phyloP scores from a whole-genome alignment of 2,797 vertebrate genomes.

The Ctenochaetus hawaiiensis region DNA sequence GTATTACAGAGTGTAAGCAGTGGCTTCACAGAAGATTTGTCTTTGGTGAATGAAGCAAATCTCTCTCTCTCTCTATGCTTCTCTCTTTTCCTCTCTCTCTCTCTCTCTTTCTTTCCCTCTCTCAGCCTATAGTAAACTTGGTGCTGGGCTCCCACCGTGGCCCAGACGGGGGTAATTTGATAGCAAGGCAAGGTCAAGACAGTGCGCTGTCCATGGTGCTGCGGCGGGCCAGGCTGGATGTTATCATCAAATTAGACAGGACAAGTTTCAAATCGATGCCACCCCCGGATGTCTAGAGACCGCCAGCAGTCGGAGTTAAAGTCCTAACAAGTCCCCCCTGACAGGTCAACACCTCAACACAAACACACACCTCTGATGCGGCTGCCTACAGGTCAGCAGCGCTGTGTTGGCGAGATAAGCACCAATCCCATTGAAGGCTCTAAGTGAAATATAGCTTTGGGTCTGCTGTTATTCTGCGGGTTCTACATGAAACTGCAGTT shows the following conservation, averaged over 20 bases:
- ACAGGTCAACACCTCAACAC: slow-evolving; percentile 82
- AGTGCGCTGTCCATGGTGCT: slow-evolving; percentile 97
- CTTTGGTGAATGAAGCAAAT: slow-evolving; percentile 42
- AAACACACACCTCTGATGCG: slow-evolving; percentile 82
- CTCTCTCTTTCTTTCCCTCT: slow-evolving; percentile 30
- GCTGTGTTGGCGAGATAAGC: slow-evolving; percentile 76
- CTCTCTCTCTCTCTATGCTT: slow-evolving; percentile 15
- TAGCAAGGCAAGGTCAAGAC: slow-evolving; percentile 84
- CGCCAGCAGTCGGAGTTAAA: slow-evolving; percentile 84
- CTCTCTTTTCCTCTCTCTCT: slow-evolving; percentile 40
- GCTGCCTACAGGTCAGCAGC: slow-evolving; percentile 78
- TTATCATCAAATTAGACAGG: slow-evolving; percentile 88
- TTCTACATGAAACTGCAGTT: slow-evolving; percentile 30
- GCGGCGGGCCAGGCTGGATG: slow-evolving; percentile 79
- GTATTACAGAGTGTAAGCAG: slow-evolving; percentile 50
- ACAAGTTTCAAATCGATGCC: slow-evolving; percentile 88
- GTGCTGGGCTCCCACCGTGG: slow-evolving; percentile 70
- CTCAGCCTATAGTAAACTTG: slow-evolving; percentile 68
- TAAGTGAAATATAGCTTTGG: slow-evolving; percentile 59
- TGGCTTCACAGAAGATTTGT: slow-evolving; percentile 55
- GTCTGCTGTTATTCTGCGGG: slow-evolving; percentile 46
- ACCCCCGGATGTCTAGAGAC: slow-evolving; percentile 84
- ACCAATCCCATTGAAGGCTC: slow-evolving; percentile 69
- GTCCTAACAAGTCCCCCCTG: slow-evolving; percentile 81
- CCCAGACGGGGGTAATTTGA: slow-evolving; percentile 81